A percentile compares a stretch with the other conserved stretches of the same genome.
phyloP scores from a whole-genome alignment of 2,113 vertebrate species.

The Marmota monax region DNA sequence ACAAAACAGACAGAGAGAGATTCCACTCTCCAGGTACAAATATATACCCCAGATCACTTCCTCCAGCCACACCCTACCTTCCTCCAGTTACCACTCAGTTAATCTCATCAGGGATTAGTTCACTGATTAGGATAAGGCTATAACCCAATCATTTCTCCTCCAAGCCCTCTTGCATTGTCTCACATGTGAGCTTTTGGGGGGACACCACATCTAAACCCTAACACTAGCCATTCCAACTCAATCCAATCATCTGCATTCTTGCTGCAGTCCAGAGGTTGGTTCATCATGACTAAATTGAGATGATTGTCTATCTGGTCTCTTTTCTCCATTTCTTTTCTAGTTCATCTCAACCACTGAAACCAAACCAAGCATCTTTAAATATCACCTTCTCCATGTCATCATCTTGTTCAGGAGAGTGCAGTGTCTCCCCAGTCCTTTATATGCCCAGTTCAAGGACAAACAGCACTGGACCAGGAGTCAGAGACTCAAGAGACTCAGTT shows the following conservation, averaged over 20 bases:
- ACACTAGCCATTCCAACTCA: neutral
- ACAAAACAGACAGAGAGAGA: no score
- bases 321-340: neutral
- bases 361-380: neutral
- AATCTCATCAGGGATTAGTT: no score
- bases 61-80: no score
- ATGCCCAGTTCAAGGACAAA: neutral
- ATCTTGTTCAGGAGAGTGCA: neutral
- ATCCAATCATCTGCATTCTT: neutral
- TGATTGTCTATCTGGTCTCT: neutral
- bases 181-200: no score
- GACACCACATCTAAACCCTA: no score
- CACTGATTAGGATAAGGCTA: no score
- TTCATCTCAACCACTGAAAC: neutral
- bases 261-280: neutral
- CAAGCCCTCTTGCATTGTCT: no score
- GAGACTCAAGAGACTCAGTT: neutral
- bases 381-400: neutral
- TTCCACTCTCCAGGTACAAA: no score
- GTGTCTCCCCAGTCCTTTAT: neutral
- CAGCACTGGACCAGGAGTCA: neutral
- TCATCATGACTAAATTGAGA: neutral
- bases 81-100: no score
- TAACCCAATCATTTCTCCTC: no score
- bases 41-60: no score